phyloP scores from a whole-genome alignment of 2,113 vertebrate genomes.

The Silurus asotus region DNA sequence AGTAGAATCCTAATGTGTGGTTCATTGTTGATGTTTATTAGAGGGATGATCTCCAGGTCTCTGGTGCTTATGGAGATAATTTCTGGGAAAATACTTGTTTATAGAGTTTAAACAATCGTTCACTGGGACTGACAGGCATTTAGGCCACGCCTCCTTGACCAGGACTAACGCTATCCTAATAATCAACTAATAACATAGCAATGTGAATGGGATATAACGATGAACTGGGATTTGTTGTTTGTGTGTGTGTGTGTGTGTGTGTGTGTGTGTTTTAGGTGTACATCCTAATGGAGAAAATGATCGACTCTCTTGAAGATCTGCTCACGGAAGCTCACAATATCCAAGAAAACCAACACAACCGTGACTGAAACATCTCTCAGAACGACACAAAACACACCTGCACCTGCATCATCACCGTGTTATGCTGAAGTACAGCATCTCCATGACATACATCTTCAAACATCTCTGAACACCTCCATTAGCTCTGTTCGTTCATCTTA shows the following conservation, averaged over 20 bases:
- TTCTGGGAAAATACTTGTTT: too few species aligned
- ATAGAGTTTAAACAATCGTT: not conserved
- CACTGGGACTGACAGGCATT: not conserved
- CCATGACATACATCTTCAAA: too few species aligned
- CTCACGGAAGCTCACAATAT: constrained; percentile 53
- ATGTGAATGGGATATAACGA: not conserved
- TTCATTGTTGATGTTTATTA: not conserved
- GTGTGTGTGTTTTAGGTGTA: constrained; percentile 61
- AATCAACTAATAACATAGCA: not conserved
- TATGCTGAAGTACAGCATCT: not conserved
- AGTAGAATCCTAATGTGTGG: not conserved
- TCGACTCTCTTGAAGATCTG: constrained; percentile 60
- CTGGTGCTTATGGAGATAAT: too few species aligned
- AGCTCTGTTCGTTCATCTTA: not conserved
- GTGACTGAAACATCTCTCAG: not conserved
- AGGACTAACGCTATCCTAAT: not conserved
- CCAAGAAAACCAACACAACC: not conserved
- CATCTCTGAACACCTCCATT: not conserved
- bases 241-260: constrained; percentile 34
- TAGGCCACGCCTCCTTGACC: too few species aligned
- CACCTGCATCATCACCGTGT: not conserved
- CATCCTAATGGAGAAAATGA: constrained; percentile 58
- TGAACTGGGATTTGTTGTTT: not conserved
- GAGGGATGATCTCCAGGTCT: too few species aligned
- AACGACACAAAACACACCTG: not conserved